Conservation (phyloP, 2,888 invertebrate species). For the Schizaphis graminum region DNA sequence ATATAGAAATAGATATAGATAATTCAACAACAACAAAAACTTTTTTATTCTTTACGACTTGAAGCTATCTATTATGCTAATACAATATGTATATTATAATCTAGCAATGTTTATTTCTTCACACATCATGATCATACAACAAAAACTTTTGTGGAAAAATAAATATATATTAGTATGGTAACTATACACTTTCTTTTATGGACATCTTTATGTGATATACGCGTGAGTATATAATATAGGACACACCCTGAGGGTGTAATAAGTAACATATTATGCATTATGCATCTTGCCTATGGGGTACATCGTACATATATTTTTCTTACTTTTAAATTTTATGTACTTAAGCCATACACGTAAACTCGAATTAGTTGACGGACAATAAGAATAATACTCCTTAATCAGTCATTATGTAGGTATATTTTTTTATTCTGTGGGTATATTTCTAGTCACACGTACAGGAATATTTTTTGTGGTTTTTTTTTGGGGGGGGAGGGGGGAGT, state of each 20-base stretch:
- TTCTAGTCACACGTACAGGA: not conserved
- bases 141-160: not conserved
- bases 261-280: not conserved
- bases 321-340: not conserved
- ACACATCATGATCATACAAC: not conserved
- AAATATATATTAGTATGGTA: constrained; percentile 20
- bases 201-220: not conserved
- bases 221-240: not conserved
- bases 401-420: not conserved
- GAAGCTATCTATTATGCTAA: not conserved
- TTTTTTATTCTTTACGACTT: not conserved
- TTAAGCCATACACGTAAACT: not conserved
- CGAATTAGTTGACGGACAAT: not conserved
- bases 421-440: not conserved
- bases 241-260: not conserved
- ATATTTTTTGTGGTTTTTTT: not conserved
- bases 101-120: constrained; percentile 13
- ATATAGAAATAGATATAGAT: no score
- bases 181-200: not conserved
- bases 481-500: no score
- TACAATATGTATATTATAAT: not conserved
- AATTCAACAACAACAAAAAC: not conserved
- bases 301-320: not conserved
- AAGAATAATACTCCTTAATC: not conserved
- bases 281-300: not conserved